phyloP scores from a whole-genome alignment of 2,113 vertebrate genomes.

The Petrocephalus microphthalmus region DNA sequence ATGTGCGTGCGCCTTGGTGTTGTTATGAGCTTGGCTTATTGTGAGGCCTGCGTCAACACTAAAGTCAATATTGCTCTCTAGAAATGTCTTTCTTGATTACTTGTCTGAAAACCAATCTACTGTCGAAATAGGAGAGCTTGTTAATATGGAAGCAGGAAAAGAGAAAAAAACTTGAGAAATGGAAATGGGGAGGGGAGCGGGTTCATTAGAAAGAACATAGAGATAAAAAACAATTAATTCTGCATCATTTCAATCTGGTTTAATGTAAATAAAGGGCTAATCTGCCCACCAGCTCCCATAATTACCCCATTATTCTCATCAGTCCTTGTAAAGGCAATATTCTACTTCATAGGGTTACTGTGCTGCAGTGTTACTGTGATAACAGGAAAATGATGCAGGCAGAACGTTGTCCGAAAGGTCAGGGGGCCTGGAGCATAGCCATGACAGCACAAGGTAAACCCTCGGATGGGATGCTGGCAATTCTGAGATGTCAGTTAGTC shows the following conservation, averaged over 20 bases:
- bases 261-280: background rate
- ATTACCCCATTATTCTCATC: background rate
- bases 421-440: background rate
- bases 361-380: background rate
- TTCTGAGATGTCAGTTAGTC: background rate
- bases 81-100: constrained; percentile 9
- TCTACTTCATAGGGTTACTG: background rate
- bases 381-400: background rate
- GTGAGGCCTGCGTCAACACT: background rate
- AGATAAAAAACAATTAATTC: constrained; percentile 17
- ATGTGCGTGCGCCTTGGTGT: background rate
- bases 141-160: background rate
- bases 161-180: background rate
- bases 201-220: constrained; percentile 8
- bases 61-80: background rate
- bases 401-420: background rate
- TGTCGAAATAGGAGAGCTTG: background rate
- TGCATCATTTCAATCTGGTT: constrained; percentile 13
- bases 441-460: background rate
- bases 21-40: background rate
- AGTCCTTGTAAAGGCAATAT: background rate
- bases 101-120: constrained; percentile 10
- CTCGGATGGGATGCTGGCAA: background rate
- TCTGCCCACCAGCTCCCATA: background rate
- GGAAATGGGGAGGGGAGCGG: background rate